Percentiles rank a stretch among this genome's conserved stretches.
Evolutionary conservation across 2,797 vertebrate genomes (phyloP).

Genomic region (Macropodus opercularis): DNA sequence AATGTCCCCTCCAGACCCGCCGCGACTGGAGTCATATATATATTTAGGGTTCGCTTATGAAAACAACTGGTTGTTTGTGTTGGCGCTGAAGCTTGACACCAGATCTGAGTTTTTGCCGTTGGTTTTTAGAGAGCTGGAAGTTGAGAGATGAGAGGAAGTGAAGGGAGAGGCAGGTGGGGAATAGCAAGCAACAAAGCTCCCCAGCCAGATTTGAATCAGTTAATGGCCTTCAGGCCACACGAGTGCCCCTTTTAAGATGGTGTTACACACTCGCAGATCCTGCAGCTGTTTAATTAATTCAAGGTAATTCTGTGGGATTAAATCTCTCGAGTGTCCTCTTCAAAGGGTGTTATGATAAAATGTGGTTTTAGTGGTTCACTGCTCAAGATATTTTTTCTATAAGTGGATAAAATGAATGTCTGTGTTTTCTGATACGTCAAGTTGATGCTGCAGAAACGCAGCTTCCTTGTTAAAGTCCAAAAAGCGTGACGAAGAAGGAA

Average conservation of each 20-base stretch:
- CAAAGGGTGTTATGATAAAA: not conserved
- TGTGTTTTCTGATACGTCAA: too few relatives aligned
- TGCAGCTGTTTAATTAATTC: not conserved
- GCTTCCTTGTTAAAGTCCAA: too few relatives aligned
- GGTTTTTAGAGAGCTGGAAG: not conserved
- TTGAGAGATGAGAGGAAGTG: not conserved
- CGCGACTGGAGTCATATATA: not conserved
- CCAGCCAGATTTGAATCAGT: constrained; percentile 1
- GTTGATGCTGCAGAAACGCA: too few relatives aligned
- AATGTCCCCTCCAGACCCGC: constrained; percentile 9
- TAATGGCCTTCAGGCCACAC: not conserved
- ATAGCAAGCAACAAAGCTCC: not conserved
- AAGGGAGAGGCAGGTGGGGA: not conserved
- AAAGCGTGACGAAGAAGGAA: not conserved
- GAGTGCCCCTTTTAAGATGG: too few relatives aligned
- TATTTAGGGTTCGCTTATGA: not conserved
- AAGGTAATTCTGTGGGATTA: constrained; percentile 1
- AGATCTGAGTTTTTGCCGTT: not conserved
- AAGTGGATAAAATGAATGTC: constrained; percentile 3
- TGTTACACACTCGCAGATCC: not conserved
- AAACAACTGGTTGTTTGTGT: not conserved
- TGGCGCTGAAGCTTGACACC: not conserved
- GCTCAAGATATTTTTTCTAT: not conserved
- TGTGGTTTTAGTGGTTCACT: constrained; percentile 7
- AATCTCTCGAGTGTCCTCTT: not conserved